Base-by-base conservation (phyloP, 64 coral and sea anemone species). In the Pocillopora damicornis region DNA sequence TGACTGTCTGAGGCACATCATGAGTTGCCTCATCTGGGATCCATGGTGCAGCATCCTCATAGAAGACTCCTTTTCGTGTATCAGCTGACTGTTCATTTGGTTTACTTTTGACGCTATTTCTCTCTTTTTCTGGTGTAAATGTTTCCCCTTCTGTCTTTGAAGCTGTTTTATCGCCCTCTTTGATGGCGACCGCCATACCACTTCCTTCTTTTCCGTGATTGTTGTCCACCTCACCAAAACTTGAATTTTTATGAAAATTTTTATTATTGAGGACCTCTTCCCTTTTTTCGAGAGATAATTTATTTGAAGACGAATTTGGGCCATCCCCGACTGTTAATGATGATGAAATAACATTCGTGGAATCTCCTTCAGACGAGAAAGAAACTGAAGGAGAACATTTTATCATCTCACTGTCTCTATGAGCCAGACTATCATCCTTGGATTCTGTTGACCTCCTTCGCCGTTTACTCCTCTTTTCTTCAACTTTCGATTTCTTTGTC, bases 401-500 rank as follows among this genome's bases (percentile, higher is more conserved):
- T 13, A 42, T 2, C 4, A 18, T 68, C 20, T 73, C 15, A 9
- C 9, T 85, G 17, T 73, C 81, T 65, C 72, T 57, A 73, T 85
- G 22, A 9, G 35, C 38, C 22, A 1, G 4, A 72, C 11, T 8
- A 15, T 45, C 37, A 4, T 85, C 38, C 18, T 73, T 73, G 17
- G 37, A 25, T 71, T 84, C 81, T 30, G 62, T 10, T 26, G 81
- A 58, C 72, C 58, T 85, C 5, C 65, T 85, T 73, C 72, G 81
- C 0, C 80, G 34, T 20, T 67, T 83, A 37, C 37, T 59, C 58
- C 51, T 83, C 63, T 35, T 83, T 51, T 83, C 64, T 68, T 38
- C 68, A 11, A 16, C 61, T 45, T 63, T 83, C 2, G 61, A 36
- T 15, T 42, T 85, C 26, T n/a, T 85, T 57, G 63, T 38, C 65